Evolutionary conservation across 2,888 invertebrate species (phyloP).

Genomic region (Altica lythri): DNA sequence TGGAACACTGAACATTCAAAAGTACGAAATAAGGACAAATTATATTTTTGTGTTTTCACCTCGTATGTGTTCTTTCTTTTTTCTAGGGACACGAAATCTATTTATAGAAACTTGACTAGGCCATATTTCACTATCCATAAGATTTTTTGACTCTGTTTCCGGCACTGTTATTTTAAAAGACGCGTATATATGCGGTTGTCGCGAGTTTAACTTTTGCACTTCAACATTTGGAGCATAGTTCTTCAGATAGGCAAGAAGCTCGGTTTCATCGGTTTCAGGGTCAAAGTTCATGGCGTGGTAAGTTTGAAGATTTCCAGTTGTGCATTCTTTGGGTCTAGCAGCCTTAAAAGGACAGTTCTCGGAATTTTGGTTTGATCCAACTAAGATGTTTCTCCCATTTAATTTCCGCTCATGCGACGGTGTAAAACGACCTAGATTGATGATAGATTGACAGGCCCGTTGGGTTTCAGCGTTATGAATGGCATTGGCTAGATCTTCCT

Average conservation of each 20-base stretch:
- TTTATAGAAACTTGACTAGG: not conserved
- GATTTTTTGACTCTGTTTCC: not conserved
- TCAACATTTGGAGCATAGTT: not conserved
- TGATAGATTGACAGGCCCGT: not conserved
- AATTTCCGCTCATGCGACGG: not conserved
- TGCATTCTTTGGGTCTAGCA: not conserved
- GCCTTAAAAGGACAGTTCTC: not conserved
- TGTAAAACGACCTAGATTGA: not conserved
- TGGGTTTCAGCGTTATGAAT: not conserved
- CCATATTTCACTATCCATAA: not conserved
- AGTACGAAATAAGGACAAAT: not conserved
- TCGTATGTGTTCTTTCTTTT: not conserved
- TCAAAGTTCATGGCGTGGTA: not conserved
- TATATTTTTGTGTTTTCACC: not conserved
- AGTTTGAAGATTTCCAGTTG: not conserved
- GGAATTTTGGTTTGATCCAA: not conserved
- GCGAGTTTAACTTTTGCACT: not conserved
- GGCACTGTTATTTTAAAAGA: not conserved
- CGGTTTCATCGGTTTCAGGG: not conserved
- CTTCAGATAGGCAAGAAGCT: not conserved
- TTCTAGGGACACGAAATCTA: not conserved
- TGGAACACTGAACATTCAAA: not conserved
- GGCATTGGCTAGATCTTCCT: not conserved
- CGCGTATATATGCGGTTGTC: not conserved
- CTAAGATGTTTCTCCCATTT: not conserved